Conservation (phyloP, 1,140 invertebrate genomes). For the Eciton burchellii region DNA sequence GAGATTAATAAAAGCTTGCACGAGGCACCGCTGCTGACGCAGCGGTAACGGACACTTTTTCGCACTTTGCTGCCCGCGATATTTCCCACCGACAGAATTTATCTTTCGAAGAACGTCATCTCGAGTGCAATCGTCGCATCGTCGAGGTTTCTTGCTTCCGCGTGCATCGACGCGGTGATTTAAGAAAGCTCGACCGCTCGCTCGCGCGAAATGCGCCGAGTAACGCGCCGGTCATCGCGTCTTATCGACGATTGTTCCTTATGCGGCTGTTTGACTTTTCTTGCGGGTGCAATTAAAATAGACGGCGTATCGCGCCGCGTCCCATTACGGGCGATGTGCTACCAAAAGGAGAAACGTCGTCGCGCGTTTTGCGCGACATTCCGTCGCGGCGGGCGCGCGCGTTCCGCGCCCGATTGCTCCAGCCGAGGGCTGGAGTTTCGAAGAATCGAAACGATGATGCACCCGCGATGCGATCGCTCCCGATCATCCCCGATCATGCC, state of each 20-base stretch:
- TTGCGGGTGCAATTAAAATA: slow-evolving; percentile 60
- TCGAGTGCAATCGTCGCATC: neutral
- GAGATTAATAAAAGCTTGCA: neutral
- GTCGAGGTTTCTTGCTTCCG: slow-evolving; percentile 33
- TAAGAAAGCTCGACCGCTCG: slow-evolving; percentile 15
- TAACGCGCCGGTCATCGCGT: slow-evolving; percentile 47
- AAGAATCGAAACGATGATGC: slow-evolving; percentile 13
- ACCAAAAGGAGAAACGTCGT: slow-evolving; percentile 38
- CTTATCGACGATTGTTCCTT: slow-evolving; percentile 65
- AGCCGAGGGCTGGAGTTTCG: slow-evolving; percentile 17
- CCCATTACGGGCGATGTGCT: neutral
- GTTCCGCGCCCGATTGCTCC: neutral
- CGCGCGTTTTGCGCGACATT: slow-evolving; percentile 7
- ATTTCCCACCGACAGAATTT: neutral
- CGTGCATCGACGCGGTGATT: slow-evolving; percentile 35
- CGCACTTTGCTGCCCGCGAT: neutral
- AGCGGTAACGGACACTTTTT: neutral
- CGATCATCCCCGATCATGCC: slow-evolving; percentile 20
- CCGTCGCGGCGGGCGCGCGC: neutral
- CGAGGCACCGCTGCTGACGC: neutral
- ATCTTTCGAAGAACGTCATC: neutral
- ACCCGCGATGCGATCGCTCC: slow-evolving; percentile 17
- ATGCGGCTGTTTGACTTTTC: slow-evolving; percentile 27
- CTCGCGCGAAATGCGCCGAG: slow-evolving; percentile 11
- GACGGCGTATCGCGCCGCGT: neutral